Evolutionary conservation across 2,888 invertebrate species (phyloP).

Genomic region (Trilocha varians): DNA sequence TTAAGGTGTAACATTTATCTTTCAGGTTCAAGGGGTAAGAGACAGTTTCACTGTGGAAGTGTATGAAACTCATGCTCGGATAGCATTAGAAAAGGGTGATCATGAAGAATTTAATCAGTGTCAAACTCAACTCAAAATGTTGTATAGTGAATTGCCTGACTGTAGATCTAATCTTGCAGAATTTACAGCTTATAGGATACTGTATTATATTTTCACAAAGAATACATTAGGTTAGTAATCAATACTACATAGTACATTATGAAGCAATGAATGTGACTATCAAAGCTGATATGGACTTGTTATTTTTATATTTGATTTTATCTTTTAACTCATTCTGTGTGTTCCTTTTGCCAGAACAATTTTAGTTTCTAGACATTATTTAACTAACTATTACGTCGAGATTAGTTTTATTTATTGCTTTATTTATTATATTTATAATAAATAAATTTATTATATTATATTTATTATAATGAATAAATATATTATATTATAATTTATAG

Average conservation of each 20-base stretch:
- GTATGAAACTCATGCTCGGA: constrained; percentile 98
- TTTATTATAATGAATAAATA: too few species aligned
- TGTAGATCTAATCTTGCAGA: constrained; percentile 84
- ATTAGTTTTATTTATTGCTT: too few species aligned
- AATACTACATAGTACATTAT: too few species aligned
- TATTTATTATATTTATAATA: background rate
- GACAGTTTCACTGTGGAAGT: constrained; percentile 97
- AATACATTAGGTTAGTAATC: constrained; percentile 89
- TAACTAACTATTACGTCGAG: too few species aligned
- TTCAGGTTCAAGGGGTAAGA: constrained; percentile 94
- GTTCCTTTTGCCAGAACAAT: too few species aligned
- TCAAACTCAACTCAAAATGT: constrained; percentile 96
- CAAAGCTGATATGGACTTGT: too few species aligned
- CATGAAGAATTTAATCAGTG: constrained; percentile 99
- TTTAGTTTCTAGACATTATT: too few species aligned
- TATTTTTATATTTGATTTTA: too few species aligned
- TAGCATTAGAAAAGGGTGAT: constrained; percentile 97
- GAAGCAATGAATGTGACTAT: too few species aligned
- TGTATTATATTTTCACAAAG: constrained; percentile 98
- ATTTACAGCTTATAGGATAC: constrained; percentile 96
- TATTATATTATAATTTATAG: too few species aligned
- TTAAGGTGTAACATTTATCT: constrained; percentile 7
- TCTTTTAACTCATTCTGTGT: too few species aligned
- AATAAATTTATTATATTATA: too few species aligned
- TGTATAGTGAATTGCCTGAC: constrained; percentile 87